Percentiles rank a stretch among this genome's conserved stretches.
These are phyloP conservation scores for Dendronephthya gigantea DNA, from an alignment of 64 coral and sea anemone genomes.

Conservation along the genomic window DNA sequence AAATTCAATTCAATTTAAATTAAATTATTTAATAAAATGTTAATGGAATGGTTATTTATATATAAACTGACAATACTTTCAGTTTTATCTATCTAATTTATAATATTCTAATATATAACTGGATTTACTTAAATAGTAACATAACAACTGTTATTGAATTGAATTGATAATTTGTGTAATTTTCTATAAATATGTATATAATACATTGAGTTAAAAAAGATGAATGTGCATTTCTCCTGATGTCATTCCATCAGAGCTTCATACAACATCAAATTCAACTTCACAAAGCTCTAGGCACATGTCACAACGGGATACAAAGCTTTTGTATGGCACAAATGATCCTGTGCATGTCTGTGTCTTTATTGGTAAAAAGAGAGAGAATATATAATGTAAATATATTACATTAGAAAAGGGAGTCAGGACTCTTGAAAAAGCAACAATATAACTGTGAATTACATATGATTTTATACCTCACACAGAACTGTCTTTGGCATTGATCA, in stretches of 20 bases:
- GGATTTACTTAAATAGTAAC: too few relatives aligned
- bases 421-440: too few relatives aligned
- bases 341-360: constrained; percentile 89
- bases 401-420: too few relatives aligned
- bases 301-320: constrained; percentile 41
- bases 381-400: background rate
- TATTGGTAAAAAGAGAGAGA: constrained; percentile 10
- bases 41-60: too few relatives aligned
- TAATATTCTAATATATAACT: too few relatives aligned
- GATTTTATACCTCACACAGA: constrained; percentile 82
- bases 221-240: background rate
- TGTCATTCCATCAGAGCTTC: background rate
- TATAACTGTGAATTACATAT: background rate
- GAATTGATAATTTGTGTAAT: too few relatives aligned
- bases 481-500: constrained; percentile 54
- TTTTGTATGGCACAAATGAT: constrained; percentile 51
- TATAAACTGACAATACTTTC: too few relatives aligned
- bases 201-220: background rate
- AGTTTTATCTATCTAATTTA: too few relatives aligned
- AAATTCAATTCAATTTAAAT: too few relatives aligned
- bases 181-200: background rate
- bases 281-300: constrained; percentile 34
- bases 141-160: too few relatives aligned
- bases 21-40: too few relatives aligned
- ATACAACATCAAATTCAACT: background rate